phyloP scores from a whole-genome alignment of 2,113 vertebrate genomes.

The Oryzias javanicus region DNA sequence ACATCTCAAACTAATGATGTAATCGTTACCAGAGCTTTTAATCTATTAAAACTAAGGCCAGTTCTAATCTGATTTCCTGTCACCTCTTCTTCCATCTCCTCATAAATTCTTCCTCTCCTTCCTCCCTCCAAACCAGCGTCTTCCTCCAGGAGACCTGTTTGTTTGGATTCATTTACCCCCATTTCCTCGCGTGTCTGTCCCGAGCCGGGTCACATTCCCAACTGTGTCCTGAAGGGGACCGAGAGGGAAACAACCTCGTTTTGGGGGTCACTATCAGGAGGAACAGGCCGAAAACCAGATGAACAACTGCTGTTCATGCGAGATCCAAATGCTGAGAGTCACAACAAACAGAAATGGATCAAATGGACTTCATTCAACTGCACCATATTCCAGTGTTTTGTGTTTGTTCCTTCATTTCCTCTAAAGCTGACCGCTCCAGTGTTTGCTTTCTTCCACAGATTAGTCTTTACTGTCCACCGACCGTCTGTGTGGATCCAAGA shows the following conservation, averaged over 20 bases:
- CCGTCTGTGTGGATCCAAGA: no score
- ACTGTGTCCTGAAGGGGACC: neutral
- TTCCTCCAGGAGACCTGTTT: constrained; percentile 47
- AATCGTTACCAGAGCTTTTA: constrained; percentile 68
- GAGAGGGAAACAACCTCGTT: constrained; percentile 12
- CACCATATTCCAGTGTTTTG: no score
- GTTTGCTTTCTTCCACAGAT: no score
- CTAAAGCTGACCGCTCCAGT: no score
- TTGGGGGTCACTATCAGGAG: neutral
- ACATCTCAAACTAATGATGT: constrained; percentile 63
- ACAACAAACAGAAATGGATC: no score
- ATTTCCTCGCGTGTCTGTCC: constrained; percentile 34
- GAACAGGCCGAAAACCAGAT: no score
- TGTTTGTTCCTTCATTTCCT: no score
- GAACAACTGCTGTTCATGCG: no score
- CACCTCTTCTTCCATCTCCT: neutral
- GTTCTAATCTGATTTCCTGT: constrained; percentile 60
- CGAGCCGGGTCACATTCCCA: constrained; percentile 33
- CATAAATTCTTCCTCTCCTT: constrained; percentile 3
- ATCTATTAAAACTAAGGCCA: constrained; percentile 72
- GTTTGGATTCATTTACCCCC: constrained; percentile 60
- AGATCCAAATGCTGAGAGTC: no score
- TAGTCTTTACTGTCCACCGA: no score
- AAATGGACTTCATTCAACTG: no score
- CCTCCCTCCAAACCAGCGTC: constrained; percentile 28